phyloP scores from a whole-genome alignment of 2,888 invertebrate genomes.

The Leucania comma region DNA sequence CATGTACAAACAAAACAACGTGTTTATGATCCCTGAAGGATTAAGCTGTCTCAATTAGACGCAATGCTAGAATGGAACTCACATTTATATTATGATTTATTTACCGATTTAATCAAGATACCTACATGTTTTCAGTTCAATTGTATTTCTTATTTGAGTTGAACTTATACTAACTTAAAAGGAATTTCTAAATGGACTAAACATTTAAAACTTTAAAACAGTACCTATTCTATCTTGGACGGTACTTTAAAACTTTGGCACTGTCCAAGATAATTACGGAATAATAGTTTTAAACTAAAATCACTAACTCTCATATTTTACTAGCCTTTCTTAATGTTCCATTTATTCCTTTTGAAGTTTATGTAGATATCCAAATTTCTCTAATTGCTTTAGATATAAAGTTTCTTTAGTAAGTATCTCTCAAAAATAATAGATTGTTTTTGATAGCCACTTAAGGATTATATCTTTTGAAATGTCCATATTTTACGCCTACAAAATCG shows the following conservation, averaged over 20 bases:
- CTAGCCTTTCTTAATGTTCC: not conserved
- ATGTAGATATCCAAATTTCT: constrained; percentile 12
- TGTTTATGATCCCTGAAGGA: constrained; percentile 22
- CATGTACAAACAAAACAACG: constrained; percentile 29
- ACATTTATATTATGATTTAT: not conserved
- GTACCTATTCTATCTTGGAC: not conserved
- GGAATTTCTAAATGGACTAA: not conserved
- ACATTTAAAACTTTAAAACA: not conserved
- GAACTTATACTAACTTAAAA: not conserved
- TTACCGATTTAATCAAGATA: too few species aligned
- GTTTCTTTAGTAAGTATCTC: constrained; percentile 5
- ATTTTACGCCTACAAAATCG: constrained; percentile 9
- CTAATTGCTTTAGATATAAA: constrained; percentile 10
- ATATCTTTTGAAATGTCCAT: constrained; percentile 29
- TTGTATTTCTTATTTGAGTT: not conserved
- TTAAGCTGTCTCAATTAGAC: constrained; percentile 25
- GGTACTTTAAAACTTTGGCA: not conserved
- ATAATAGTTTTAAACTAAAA: not conserved
- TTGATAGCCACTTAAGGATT: constrained; percentile 30
- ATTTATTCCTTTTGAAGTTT: not conserved
- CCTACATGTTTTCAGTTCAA: not conserved
- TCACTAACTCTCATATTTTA: not conserved
- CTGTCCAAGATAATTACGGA: too few species aligned
- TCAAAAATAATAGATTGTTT: constrained; percentile 20
- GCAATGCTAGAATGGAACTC: constrained; percentile 9